phyloP scores from a whole-genome alignment of 2,888 invertebrate genomes.

The Erebia aethiops region DNA sequence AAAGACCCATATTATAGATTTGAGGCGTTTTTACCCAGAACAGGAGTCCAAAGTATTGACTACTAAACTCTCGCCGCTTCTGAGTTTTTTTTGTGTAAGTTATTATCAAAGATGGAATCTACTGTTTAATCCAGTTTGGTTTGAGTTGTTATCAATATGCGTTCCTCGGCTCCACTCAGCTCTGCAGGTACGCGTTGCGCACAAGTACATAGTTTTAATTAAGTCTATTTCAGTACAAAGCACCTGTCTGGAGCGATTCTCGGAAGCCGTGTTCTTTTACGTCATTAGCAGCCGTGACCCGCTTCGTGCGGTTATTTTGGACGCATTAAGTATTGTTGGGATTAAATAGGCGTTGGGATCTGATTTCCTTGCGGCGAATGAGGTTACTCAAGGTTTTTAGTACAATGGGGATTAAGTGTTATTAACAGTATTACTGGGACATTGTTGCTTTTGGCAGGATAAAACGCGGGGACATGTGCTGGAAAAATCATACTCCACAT shows the following conservation, averaged over 20 bases:
- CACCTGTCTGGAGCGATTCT: conserved; percentile 35
- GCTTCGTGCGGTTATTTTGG: conserved; percentile 37
- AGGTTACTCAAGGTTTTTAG: conserved; percentile 9
- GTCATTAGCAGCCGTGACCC: conserved; percentile 40
- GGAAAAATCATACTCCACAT: no score
- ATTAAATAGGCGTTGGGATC: conserved; percentile 28
- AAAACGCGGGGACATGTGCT: no score
- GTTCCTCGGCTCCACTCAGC: neutral
- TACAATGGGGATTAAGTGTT: neutral
- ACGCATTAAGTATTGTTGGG: conserved; percentile 35
- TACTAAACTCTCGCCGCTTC: no score
- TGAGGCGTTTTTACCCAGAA: no score
- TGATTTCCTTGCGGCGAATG: conserved; percentile 7
- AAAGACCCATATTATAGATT: no score
- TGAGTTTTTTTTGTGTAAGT: no score
- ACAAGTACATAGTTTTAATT: conserved; percentile 25
- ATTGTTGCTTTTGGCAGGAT: neutral
- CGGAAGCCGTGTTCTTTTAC: conserved; percentile 26
- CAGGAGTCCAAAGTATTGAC: no score
- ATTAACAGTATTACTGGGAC: neutral
- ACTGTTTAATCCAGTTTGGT: no score
- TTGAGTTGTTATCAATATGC: no score
- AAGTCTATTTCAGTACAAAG: conserved; percentile 19
- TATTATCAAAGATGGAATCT: no score
- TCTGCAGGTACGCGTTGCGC: neutral